Percentiles rank a stretch among this genome's conserved stretches.
Evolutionary conservation across 2,888 invertebrate genomes (phyloP).

Genomic region (Leptarthrus brevirostris): DNA sequence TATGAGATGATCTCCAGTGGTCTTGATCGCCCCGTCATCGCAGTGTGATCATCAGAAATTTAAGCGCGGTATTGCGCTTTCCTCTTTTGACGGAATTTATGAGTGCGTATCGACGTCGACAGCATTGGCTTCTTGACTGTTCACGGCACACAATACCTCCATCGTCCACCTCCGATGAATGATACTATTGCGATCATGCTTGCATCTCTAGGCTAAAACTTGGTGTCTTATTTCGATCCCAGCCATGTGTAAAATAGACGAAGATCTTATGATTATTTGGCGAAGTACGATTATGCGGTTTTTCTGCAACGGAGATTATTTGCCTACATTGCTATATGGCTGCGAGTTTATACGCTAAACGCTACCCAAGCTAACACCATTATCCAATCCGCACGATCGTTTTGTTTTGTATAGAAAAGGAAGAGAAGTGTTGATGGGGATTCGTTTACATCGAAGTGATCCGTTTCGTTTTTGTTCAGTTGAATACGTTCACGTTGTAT

Average conservation of each 20-base stretch:
- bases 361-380: slow-evolving; percentile 25
- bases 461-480: slow-evolving; percentile 41
- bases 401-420: slow-evolving; percentile 34
- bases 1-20: slow-evolving; percentile 38
- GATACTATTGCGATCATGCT: not conserved
- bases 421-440: slow-evolving; percentile 31
- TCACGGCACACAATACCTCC: slow-evolving; percentile 26
- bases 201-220: not conserved
- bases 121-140: slow-evolving; percentile 31
- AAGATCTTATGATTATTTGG: slow-evolving; percentile 46
- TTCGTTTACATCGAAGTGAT: slow-evolving; percentile 43
- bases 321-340: not conserved
- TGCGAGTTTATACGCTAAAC: not conserved
- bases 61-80: slow-evolving; percentile 33
- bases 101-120: slow-evolving; percentile 45
- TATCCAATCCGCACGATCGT: slow-evolving; percentile 46
- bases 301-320: slow-evolving; percentile 31
- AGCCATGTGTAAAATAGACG: slow-evolving; percentile 49
- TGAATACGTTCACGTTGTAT: slow-evolving; percentile 39
- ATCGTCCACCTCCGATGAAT: slow-evolving; percentile 1
- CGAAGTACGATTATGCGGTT: slow-evolving; percentile 42
- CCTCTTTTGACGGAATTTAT: slow-evolving; percentile 43
- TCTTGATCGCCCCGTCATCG: slow-evolving; percentile 34
- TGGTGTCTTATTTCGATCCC: slow-evolving; percentile 43
- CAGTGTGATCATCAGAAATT: slow-evolving; percentile 43